Evolutionary conservation across 2,797 vertebrate species (phyloP), one percentile per base, ranked within the genome.

Genomic region (Manis crassicaudata): DNA sequence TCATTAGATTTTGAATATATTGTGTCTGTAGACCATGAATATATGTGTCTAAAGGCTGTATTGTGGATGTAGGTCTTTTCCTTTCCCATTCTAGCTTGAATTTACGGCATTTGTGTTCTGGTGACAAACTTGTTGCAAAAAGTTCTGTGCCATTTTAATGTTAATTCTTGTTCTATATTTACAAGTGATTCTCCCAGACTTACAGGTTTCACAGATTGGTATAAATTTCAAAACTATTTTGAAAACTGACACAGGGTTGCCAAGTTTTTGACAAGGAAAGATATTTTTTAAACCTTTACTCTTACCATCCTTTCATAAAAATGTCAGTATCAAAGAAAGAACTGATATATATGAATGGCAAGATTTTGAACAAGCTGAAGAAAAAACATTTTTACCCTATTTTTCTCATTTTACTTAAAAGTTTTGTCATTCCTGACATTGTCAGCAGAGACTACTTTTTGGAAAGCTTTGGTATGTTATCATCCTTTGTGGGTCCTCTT

Each of bases 211-310:
- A 82, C 56, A 92, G 70, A 73, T 92, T 13, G 92, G 18, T 95
- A 84, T 87, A 46, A 90, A 92, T 93, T 97, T 93, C 68, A 91
- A 50, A 97, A 83, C 58, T 68, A 20, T 70, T 75, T 85, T 93
- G 46, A 40, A 92, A 54, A 92, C 67, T 65, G 37, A 94, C 60
- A 52, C 1, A 68, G 20, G 13, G 27, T 86, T 94, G 60, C 54
- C 72, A 87, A 70, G 81, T 91, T 73, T 84, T 67, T 96, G 82
- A 90, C 32, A 72, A 92, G 50, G 79, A 88, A 95, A 65, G 62
- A 43, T 73, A 65, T 67, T 94, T 85, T 94, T 23, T 21, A 94
- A 85, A 76, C 25, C 43, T 72, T 77, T 91, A 70, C 40, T 63
- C 32, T 58, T 84, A 89, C 23, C 58, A 68, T 77, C 80, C 20